phyloP scores from a whole-genome alignment of 1,140 invertebrate species.

The Danaus plexippus region DNA sequence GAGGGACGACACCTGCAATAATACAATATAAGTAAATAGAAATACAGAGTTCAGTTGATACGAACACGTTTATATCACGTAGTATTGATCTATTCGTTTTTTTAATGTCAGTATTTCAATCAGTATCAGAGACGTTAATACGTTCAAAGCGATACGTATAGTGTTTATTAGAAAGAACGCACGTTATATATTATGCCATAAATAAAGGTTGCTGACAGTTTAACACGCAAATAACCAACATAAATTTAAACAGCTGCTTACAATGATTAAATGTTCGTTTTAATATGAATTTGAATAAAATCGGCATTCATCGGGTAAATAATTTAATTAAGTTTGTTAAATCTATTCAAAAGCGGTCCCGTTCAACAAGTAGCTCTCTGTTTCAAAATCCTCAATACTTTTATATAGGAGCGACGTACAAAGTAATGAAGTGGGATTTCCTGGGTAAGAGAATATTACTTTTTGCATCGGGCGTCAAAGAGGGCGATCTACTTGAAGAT shows the following conservation, averaged over 20 bases:
- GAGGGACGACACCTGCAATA: conserved; percentile 25
- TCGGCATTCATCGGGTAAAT: conserved; percentile 38
- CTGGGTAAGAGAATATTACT: conserved; percentile 48
- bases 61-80: no score
- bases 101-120: no score
- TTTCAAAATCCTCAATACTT: conserved; percentile 53
- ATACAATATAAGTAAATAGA: conserved; percentile 6
- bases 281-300: conserved; percentile 27
- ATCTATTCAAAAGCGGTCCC: conserved; percentile 54
- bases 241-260: conserved; percentile 11
- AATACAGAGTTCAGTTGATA: no score
- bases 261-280: conserved; percentile 10
- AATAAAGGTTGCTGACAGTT: conserved; percentile 3
- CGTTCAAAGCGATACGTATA: no score
- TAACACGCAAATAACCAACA: conserved; percentile 7
- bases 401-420: conserved; percentile 41
- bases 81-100: no score
- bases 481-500: conserved; percentile 63
- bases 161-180: not conserved
- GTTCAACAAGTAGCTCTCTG: conserved; percentile 59
- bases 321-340: conserved; percentile 55
- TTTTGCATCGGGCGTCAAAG: conserved; percentile 66
- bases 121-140: no score
- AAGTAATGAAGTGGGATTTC: conserved; percentile 64
- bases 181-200: conserved; percentile 2